Conservation (phyloP, 2,888 invertebrate genomes). For the Entomobrya proxima region DNA sequence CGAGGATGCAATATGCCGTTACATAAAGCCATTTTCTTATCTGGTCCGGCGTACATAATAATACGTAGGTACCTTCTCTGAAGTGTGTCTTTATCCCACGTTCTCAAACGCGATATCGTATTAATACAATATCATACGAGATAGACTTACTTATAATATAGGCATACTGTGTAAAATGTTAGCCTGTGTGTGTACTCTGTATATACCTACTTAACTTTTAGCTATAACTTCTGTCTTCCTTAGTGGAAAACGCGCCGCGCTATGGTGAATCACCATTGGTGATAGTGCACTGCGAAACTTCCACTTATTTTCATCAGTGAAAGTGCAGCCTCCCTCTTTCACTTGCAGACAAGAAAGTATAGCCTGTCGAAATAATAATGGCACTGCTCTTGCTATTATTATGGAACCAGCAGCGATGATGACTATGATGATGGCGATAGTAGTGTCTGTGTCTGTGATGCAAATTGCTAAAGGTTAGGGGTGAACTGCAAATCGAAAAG, state of each 20-base stretch:
- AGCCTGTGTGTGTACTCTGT: too few species aligned
- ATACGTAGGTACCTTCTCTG: not conserved
- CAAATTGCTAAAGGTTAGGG: slow-evolving; percentile 54
- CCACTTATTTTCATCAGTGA: slow-evolving; percentile 32
- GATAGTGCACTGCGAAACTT: slow-evolving; percentile 12
- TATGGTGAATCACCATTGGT: too few species aligned
- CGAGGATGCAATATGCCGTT: slow-evolving; percentile 36
- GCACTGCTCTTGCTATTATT: slow-evolving; percentile 28
- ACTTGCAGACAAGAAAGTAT: slow-evolving; percentile 30
- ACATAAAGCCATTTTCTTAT: slow-evolving; percentile 32
- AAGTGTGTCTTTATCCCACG: not conserved
- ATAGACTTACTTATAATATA: not conserved
- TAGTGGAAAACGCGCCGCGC: too few species aligned
- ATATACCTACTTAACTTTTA: too few species aligned
- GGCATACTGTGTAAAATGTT: too few species aligned
- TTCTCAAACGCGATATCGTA: not conserved
- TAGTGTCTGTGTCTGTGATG: slow-evolving; percentile 40
- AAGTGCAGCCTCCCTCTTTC: slow-evolving; percentile 14
- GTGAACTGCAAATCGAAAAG: slow-evolving; percentile 42
- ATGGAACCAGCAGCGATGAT: slow-evolving; percentile 33
- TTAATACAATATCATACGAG: not conserved
- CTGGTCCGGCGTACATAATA: slow-evolving; percentile 12
- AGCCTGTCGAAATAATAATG: slow-evolving; percentile 54
- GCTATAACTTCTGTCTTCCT: too few species aligned
- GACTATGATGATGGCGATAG: slow-evolving; percentile 33